These are phyloP conservation scores for Anableps anableps DNA, from an alignment of 2,797 vertebrate species.

Conservation along the genomic window DNA sequence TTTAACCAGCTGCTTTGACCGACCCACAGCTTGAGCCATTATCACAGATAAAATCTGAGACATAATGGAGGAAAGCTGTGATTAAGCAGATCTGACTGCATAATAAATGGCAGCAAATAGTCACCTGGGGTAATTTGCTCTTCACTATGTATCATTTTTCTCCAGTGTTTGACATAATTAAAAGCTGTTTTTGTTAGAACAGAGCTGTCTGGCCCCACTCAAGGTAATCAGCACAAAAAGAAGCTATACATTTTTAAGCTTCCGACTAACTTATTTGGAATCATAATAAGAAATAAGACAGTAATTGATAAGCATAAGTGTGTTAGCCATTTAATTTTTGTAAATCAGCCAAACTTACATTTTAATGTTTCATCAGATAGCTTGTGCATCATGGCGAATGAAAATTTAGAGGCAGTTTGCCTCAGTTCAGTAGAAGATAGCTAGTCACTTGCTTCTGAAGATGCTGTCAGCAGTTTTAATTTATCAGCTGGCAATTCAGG, in stretches of 20 bases:
- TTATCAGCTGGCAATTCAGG: not conserved
- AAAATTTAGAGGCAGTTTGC: no score
- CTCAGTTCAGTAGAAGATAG: no score
- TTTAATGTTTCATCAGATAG: not conserved
- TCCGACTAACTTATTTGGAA: not conserved
- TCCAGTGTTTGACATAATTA: not conserved
- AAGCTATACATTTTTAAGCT: not conserved
- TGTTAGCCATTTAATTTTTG: not conserved
- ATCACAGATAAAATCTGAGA: not conserved
- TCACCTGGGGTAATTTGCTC: constrained; percentile 1
- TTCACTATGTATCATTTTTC: not conserved
- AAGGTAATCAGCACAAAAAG: not conserved
- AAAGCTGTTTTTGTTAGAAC: not conserved
- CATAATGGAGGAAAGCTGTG: not conserved
- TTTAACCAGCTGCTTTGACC: not conserved
- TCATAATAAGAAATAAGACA: not conserved
- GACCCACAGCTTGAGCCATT: not conserved
- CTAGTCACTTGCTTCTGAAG: no score
- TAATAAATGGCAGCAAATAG: constrained; percentile 3
- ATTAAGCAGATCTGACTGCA: not conserved
- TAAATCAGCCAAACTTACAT: no score
- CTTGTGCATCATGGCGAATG: no score
- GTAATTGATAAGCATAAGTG: not conserved
- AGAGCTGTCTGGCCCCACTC: not conserved
- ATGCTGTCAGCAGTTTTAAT: no score